Percentiles rank a stretch among this genome's conserved stretches.
These are phyloP conservation scores for Pungitius pungitius DNA, from an alignment of 2,113 vertebrate species.

Conservation along the genomic window DNA sequence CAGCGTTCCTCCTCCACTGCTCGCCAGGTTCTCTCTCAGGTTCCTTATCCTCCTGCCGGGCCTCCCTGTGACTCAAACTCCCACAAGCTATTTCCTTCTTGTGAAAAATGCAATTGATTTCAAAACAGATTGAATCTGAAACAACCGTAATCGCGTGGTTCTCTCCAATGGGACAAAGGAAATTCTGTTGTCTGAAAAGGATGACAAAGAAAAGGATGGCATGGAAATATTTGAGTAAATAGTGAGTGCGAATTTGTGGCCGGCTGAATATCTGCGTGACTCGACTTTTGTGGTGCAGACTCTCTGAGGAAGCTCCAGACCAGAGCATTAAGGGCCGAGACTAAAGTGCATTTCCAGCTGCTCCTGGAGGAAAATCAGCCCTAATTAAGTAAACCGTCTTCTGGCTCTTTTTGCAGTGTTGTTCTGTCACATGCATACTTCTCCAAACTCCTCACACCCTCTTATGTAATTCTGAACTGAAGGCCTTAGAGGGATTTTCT, in stretches of 20 bases:
- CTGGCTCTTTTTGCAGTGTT: constrained; percentile 24
- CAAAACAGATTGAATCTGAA: constrained; percentile 35
- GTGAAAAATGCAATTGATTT: constrained; percentile 48
- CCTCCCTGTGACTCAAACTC: constrained; percentile 41
- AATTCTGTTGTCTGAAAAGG: constrained; percentile 51
- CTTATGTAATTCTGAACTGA: constrained; percentile 57
- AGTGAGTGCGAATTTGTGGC: constrained; percentile 42
- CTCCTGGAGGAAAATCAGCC: constrained; percentile 28
- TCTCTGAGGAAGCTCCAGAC: constrained; percentile 33
- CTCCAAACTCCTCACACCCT: constrained; percentile 50
- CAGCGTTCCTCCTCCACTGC: neutral
- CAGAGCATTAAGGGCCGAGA: constrained; percentile 27
- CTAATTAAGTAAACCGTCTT: constrained; percentile 59
- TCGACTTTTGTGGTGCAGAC: constrained; percentile 33
- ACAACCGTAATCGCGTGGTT: constrained; percentile 40
- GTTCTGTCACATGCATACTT: constrained; percentile 33
- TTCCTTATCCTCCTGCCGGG: constrained; percentile 15
- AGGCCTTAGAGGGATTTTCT: constrained; percentile 54
- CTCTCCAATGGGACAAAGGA: constrained; percentile 2
- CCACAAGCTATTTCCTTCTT: constrained; percentile 32
- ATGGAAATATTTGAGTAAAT: constrained; percentile 47
- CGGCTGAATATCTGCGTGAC: constrained; percentile 33
- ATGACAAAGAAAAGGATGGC: constrained; percentile 34
- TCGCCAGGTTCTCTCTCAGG: constrained; percentile 33
- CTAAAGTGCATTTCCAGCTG: constrained; percentile 44